Evolutionary conservation across 2,113 vertebrate species (phyloP).

Genomic region (Alexandromys fortis): DNA sequence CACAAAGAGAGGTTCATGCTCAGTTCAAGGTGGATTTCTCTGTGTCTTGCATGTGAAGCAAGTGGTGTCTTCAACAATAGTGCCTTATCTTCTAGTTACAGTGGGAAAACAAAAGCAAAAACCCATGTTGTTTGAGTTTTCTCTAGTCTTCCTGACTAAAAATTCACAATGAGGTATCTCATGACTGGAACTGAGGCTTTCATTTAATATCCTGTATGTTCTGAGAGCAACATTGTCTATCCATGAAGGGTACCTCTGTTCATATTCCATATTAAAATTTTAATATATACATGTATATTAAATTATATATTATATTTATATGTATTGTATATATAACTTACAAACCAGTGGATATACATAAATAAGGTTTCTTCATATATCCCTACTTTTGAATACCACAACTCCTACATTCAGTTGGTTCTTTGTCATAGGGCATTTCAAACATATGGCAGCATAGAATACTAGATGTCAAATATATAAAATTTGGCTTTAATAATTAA

Average conservation of each 20-base stretch:
- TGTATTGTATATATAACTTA: not conserved
- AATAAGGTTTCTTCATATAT: not conserved
- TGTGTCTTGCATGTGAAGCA: not conserved
- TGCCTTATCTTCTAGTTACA: not conserved
- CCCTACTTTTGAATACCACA: not conserved
- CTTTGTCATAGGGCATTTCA: not conserved
- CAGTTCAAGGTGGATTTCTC: not conserved
- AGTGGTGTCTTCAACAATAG: no score
- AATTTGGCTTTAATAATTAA: not conserved
- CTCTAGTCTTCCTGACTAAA: not conserved
- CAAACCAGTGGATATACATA: not conserved
- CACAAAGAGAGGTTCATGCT: not conserved
- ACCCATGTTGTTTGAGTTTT: not conserved
- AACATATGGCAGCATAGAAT: not conserved
- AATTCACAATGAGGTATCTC: not conserved
- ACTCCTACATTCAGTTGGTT: not conserved
- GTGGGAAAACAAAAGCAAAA: not conserved
- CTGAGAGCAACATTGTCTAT: not conserved
- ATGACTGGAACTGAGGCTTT: not conserved
- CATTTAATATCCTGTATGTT: not conserved
- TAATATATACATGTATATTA: not conserved
- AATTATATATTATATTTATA: not conserved
- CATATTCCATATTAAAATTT: not conserved
- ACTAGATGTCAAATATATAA: not conserved
- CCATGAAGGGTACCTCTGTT: not conserved